Base-by-base conservation (phyloP, 2,888 invertebrate genomes). In the Hyalella azteca region DNA sequence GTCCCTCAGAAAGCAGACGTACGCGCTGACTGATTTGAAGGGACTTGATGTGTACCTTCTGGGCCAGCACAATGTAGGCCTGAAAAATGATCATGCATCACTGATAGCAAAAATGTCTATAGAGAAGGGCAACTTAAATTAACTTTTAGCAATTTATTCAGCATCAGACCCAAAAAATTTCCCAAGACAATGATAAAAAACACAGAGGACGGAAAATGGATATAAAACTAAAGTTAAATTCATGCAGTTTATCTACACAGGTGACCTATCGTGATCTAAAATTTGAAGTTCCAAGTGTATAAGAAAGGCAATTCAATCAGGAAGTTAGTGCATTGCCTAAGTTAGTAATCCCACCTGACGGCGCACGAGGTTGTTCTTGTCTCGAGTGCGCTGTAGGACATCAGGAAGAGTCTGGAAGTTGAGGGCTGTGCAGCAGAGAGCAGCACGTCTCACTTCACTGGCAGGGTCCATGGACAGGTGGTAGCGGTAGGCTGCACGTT, bases 301-400 rank as follows among this genome's bases (percentile, higher is more conserved):
- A n/a, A n/a, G n/a, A n/a, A n/a, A n/a, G n/a, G n/a, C n/a, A n/a
- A n/a, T n/a, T n/a, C n/a, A n/a, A 45, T 7, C 45, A 41, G 32
- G 76, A 3, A 29, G 26, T 1, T 26, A 39, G 2, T 26, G 26
- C 26, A 7, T 22, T 26, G 26, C 7, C 54, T 4, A 4, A 54
- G 54, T 1, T 9, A 50, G 9, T 13, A 9, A 32, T 36, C 78
- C 32, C 19, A 84, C 88, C 54, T 86, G 86, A 86, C 89, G 90
- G 0, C 96, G 90, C 0, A 96, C 95, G 41, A 91, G 90, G 80
- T 93, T 93, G 86, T 94, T 93, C 0, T 93, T 90, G 88, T 96
- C 96, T 86, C 92, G 91, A 0, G 93, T 90, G 1, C 94, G 90
- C 82, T 91, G 91, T 75, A 95, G 86, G 41, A 95, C 92, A 82